Evolutionary conservation across 2,113 vertebrate genomes (phyloP), one percentile per base, ranked within the genome.

Genomic region (Neoarius graeffei): DNA sequence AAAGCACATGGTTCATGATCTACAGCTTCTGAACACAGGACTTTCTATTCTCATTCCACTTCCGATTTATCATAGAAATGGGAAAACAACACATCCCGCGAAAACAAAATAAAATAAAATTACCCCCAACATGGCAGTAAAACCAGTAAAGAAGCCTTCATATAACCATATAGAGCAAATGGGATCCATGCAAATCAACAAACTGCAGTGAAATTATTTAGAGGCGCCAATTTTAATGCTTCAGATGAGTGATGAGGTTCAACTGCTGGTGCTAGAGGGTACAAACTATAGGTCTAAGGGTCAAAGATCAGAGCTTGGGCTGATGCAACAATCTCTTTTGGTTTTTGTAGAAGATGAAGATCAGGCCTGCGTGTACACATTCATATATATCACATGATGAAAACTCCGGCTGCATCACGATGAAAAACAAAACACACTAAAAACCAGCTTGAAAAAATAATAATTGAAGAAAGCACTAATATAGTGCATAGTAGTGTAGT

Each of bases 401-500:
- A 92, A 89, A 93, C 92, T 92, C 93, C 92, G 91, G 91, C 93
- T 93, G 92, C 91, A 92, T 93, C 91, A 95, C 94, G 95, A 95
- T 95, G 95, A 95, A 97, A 96, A 59, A 25, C 52, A 85, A 23
- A 62, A 64, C 20, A 7, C 62, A 64, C 57, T 73, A 27, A 30
- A 69, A 98, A 98, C 96, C 96, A 35, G 89, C 95, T 94, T 95
- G 94, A 94, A 96, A 96, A 94, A 93, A 92, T 94, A 94, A 93
- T 89, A 88, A 93, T 95, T 93, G 92, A 94, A 94, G 93, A 90
- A 93, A 96, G 97, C 97, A 98, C 98, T 99, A 99, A 99, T 95
- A 96, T 98, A 99, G 98, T 99, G 97, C 97, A 92, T 97, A 98
- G 94, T 97, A 98, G 93, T 90, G 91, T 93, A 19, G 14, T 19